Conservation (phyloP, 92 coral and sea anemone genomes). For the Phenganax marumi region DNA sequence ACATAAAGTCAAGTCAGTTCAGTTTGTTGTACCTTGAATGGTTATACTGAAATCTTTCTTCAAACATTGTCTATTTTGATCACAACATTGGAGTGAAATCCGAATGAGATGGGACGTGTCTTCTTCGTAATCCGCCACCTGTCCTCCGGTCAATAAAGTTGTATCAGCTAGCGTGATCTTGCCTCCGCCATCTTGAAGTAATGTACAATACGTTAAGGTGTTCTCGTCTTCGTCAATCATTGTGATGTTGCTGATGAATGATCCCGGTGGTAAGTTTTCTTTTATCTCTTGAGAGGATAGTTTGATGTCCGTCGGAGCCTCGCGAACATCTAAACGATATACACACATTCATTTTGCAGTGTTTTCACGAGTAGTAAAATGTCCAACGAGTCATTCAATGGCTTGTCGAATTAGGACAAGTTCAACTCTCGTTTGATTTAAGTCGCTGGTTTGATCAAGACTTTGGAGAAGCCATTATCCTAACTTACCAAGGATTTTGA, state of each 20-base stretch:
- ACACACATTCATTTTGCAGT: too few species aligned
- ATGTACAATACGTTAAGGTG: conserved; percentile 57
- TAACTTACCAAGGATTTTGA: conserved; percentile 69
- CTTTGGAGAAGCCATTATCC: not conserved
- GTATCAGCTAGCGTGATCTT: conserved; percentile 60
- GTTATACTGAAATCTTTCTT: conserved; percentile 60
- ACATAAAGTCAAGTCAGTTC: too few species aligned
- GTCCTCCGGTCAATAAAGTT: conserved; percentile 72
- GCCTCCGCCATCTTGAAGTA: conserved; percentile 65
- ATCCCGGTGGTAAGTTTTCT: conserved; percentile 65
- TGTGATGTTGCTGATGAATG: conserved; percentile 65
- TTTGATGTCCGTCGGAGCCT: conserved; percentile 72
- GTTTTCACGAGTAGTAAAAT: too few species aligned
- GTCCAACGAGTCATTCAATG: too few species aligned
- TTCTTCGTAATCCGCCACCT: conserved; percentile 66
- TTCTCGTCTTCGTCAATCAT: conserved; percentile 81
- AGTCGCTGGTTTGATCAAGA: not conserved
- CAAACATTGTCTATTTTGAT: conserved; percentile 57
- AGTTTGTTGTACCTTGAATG: conserved; percentile 59
- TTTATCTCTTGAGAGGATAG: conserved; percentile 40
- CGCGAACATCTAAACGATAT: conserved; percentile 65
- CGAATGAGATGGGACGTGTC: conserved; percentile 43
- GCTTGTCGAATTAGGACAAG: too few species aligned
- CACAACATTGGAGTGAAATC: conserved; percentile 76
- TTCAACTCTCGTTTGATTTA: too few species aligned